phyloP scores from a whole-genome alignment of 2,113 vertebrate genomes.

The Gavia stellata region DNA sequence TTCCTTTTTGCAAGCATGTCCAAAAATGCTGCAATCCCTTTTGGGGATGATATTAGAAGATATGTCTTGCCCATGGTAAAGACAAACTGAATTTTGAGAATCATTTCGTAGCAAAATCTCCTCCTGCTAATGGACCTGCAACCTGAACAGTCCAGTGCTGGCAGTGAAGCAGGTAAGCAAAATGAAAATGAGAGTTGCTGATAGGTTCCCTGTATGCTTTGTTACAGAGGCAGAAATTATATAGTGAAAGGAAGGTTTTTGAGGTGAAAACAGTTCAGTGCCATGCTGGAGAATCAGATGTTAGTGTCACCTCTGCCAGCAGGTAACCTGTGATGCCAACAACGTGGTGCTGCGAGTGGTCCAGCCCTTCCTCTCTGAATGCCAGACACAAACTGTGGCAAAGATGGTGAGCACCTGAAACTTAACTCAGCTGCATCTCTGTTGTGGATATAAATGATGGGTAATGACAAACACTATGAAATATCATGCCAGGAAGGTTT shows the following conservation, averaged over 20 bases:
- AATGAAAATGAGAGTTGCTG: neutral
- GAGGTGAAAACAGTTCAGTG: neutral
- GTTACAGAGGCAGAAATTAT: neutral
- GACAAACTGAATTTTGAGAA: neutral
- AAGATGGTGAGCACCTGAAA: neutral
- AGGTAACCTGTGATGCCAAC: neutral
- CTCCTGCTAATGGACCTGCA: neutral
- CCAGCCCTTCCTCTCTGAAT: neutral
- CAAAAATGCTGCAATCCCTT: neutral
- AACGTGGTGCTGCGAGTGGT: neutral
- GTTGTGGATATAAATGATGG: neutral
- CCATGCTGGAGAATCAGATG: neutral
- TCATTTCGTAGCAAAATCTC: neutral
- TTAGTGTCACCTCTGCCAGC: neutral
- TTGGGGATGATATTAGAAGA: neutral
- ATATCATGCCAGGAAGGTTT: neutral
- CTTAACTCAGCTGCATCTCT: neutral
- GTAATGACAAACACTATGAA: neutral
- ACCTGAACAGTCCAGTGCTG: neutral
- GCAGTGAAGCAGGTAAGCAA: neutral
- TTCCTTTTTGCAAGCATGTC: neutral
- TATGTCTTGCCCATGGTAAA: neutral
- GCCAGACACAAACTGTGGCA: rapidly evolving
- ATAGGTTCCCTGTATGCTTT: neutral
- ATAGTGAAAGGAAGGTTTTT: neutral